These are phyloP conservation scores for Tetragonula clypearis DNA, from an alignment of 1,140 invertebrate species.

Conservation along the genomic window DNA sequence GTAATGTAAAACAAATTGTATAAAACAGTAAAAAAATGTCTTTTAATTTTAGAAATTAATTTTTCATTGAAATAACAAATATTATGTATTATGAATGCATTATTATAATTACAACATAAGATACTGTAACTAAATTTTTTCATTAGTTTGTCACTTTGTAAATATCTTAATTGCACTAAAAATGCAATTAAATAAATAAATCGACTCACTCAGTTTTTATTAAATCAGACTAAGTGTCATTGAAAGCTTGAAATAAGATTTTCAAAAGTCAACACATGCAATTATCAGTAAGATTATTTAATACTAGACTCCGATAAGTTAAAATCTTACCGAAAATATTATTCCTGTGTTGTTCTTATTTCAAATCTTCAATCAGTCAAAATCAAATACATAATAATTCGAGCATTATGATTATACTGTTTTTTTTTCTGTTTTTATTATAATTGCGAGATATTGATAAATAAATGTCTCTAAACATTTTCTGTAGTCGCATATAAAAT, in stretches of 20 bases:
- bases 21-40: constrained; percentile 54
- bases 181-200: constrained; percentile 56
- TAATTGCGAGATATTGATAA: constrained; percentile 60
- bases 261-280: constrained; percentile 17
- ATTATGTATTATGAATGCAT: constrained; percentile 41
- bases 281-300: constrained; percentile 36
- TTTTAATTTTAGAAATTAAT: constrained; percentile 55
- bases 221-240: constrained; percentile 48
- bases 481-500: constrained; percentile 62
- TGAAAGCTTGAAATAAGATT: constrained; percentile 58
- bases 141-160: constrained; percentile 57
- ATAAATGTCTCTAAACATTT: constrained; percentile 64
- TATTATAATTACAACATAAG: constrained; percentile 51
- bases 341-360: constrained; percentile 44
- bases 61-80: constrained; percentile 49
- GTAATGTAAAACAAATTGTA: constrained; percentile 54
- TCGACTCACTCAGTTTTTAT: constrained; percentile 46
- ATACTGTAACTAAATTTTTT: constrained; percentile 51
- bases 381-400: constrained; percentile 56
- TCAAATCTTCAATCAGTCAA: constrained; percentile 50
- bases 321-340: constrained; percentile 39
- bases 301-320: constrained; percentile 38
- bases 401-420: constrained; percentile 57
- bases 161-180: constrained; percentile 42
- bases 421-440: constrained; percentile 57